Percentiles rank a stretch among this genome's conserved stretches.
phyloP scores from a whole-genome alignment of 2,888 invertebrate species.

The Synergus gifuensis region DNA sequence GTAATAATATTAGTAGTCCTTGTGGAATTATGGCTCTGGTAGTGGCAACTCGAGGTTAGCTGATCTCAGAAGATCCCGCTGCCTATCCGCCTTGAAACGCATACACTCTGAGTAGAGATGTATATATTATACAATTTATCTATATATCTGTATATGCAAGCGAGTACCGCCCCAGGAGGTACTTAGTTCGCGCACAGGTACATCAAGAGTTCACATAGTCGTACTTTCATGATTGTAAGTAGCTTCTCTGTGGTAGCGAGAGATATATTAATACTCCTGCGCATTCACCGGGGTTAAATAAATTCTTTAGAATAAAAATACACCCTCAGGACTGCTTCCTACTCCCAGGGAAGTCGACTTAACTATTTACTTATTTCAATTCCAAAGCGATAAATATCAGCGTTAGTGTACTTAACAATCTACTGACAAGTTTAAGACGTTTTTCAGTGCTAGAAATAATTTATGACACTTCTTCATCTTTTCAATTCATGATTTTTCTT shows the following conservation, averaged over 20 bases:
- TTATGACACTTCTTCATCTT: not conserved
- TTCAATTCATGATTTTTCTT: not conserved
- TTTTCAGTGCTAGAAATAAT: not conserved
- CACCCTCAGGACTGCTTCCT: conserved; percentile 25
- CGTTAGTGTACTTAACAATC: not conserved
- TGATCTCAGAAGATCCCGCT: conserved; percentile 32
- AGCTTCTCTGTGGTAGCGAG: conserved; percentile 36
- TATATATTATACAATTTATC: conserved; percentile 1
- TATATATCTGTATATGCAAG: not conserved
- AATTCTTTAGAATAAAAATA: conserved; percentile 39
- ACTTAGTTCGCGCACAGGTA: conserved; percentile 38
- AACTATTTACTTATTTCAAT: conserved; percentile 27
- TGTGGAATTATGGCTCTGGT: not conserved
- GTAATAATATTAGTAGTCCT: conserved; percentile 32
- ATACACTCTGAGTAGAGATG: not conserved
- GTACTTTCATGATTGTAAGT: conserved; percentile 37
- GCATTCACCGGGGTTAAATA: conserved; percentile 23
- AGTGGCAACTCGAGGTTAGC: conserved; percentile 34
- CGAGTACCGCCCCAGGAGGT: conserved; percentile 27
- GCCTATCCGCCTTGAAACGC: conserved; percentile 11
- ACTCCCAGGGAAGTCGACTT: conserved; percentile 6
- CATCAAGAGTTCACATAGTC: conserved; percentile 20
- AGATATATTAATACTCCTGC: conserved; percentile 36
- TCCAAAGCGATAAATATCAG: conserved; percentile 4
- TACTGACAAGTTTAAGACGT: not conserved